Percentiles rank a stretch among this genome's conserved stretches.
These are phyloP conservation scores for Linyphia triangularis DNA, from an alignment of 2,888 invertebrate genomes.

Conservation along the genomic window DNA sequence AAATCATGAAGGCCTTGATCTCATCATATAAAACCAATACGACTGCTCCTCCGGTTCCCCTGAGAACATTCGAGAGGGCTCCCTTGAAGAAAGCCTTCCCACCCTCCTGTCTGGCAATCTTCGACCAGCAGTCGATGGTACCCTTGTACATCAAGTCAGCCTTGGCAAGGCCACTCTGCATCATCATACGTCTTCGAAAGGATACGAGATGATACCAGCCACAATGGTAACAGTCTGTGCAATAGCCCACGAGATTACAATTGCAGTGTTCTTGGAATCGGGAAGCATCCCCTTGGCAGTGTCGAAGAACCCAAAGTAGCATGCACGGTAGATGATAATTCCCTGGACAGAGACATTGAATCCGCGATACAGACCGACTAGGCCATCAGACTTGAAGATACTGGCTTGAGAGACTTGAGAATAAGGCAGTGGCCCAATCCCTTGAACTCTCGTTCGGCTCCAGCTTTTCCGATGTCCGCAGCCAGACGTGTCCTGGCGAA, in stretches of 20 bases:
- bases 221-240: constrained; percentile 92
- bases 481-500: constrained; percentile 94
- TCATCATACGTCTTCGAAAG: constrained; percentile 99
- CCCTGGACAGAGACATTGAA: constrained; percentile 97
- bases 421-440: constrained; percentile 94
- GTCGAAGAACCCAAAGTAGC: constrained; percentile 97
- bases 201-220: constrained; percentile 96
- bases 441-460: constrained; percentile 88
- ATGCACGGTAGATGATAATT: constrained; percentile 96
- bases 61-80: constrained; percentile 94
- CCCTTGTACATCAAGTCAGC: constrained; percentile 91
- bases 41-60: constrained; percentile 96
- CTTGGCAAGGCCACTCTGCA: constrained; percentile 93
- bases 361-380: constrained; percentile 92
- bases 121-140: constrained; percentile 94
- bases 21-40: constrained; percentile 95
- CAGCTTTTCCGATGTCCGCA: constrained; percentile 92
- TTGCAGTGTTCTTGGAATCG: constrained; percentile 94
- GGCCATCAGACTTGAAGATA: constrained; percentile 89
- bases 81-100: constrained; percentile 95
- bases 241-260: constrained; percentile 95
- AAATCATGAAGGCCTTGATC: constrained; percentile 82
- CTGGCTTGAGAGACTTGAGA: too few relatives aligned
- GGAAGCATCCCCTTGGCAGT: constrained; percentile 96
- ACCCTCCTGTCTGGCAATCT: constrained; percentile 92